phyloP scores from a whole-genome alignment of 2,888 invertebrate genomes.

The Caenorhabditis sinica region DNA sequence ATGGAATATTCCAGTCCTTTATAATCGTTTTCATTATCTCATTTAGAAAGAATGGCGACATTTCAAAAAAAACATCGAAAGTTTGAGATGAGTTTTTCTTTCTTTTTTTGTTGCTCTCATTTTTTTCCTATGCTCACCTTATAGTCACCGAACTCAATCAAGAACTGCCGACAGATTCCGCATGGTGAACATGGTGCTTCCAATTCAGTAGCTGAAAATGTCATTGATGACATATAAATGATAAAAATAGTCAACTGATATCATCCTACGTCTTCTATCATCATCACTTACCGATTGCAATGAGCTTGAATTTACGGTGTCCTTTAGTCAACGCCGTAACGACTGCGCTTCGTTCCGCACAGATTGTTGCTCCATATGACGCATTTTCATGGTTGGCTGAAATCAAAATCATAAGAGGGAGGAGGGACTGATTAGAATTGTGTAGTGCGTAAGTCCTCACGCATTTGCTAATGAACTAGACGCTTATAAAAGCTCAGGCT shows the following conservation, averaged over 20 bases:
- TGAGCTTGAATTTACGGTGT: conserved; percentile 71
- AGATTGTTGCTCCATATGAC: conserved; percentile 87
- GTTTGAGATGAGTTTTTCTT: not conserved
- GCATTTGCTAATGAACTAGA: conserved; percentile 36
- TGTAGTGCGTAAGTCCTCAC: conserved; percentile 5
- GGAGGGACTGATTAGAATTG: not conserved
- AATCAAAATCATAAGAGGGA: conserved; percentile 7
- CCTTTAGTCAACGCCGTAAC: conserved; percentile 69
- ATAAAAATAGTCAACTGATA: no score
- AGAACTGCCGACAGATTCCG: conserved; percentile 81
- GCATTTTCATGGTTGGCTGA: conserved; percentile 92
- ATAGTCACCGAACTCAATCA: conserved; percentile 81
- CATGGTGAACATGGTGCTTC: conserved; percentile 80
- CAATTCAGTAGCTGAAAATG: conserved; percentile 68
- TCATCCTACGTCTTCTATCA: not conserved
- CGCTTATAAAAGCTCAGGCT: not conserved
- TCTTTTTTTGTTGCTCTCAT: not conserved
- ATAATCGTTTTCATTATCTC: not conserved
- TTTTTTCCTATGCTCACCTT: conserved; percentile 65
- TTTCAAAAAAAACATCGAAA: not conserved
- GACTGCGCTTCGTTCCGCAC: conserved; percentile 76
- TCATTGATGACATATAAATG: not conserved
- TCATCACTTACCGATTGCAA: conserved; percentile 65
- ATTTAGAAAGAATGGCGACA: not conserved
- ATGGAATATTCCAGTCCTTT: not conserved